Evolutionary conservation across 2,797 vertebrate genomes (phyloP), one percentile per base, ranked within the genome.

Genomic region (Cryptoprocta ferox): DNA sequence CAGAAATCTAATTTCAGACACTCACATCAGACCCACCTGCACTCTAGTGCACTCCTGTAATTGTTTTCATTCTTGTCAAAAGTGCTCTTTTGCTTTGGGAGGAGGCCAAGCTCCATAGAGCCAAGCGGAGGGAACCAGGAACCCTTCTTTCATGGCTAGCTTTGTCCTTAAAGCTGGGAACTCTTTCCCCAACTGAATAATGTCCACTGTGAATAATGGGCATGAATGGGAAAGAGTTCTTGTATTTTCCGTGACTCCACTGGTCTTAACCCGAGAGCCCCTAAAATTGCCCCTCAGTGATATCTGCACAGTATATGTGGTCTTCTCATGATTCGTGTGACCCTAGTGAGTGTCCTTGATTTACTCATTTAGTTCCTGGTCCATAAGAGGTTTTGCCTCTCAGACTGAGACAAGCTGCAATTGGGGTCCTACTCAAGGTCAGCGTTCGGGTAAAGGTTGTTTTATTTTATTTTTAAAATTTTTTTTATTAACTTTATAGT

Each of bases 1-100:
- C 84, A 63, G 71, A 90, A 96, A 88, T 79, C 84, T 80, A 53
- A 89, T 97, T 96, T 97, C 50, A 95, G 84, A 79, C 59, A 65
- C 76, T 95, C n/a, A 59, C 1, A 19, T 78, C 76, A 68, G 96
- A 80, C 42, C 95, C 70, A 81, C 66, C 73, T 95, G 53, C 63
- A 32, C 35, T 92, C 42, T 26, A 71, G 63, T 48, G 30, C 37
- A 53, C 50, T 75, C 63, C 81, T 50, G 0, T 88, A 16, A 79
- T 75, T 81, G 63, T 79, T 94, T 86, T 12, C 12, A 61, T 91
- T 95, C 76, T 91, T 79, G 50, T 93, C 28, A 48, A 71, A 96
- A 95, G n/a, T 63, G 53, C 11, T 78, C 26, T 81, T 97, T 89
- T 75, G 48, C 65, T 37, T 59, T 32, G 28, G 65, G 56, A 50